Evolutionary conservation across 2,888 invertebrate genomes (phyloP).

Genomic region (Drosophila colorata): DNA sequence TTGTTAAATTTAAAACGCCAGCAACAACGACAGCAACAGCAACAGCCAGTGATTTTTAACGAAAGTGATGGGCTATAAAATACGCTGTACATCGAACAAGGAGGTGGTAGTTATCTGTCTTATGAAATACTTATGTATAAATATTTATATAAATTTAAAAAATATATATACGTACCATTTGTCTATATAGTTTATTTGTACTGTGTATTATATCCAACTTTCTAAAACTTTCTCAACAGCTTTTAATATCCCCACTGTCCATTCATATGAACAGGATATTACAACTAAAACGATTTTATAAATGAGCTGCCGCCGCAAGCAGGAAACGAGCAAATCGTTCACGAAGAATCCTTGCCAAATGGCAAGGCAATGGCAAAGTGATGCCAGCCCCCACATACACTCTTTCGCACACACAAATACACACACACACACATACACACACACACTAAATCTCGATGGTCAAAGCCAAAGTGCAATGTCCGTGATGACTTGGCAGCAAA

Average conservation of each 20-base stretch:
- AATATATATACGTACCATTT: no score
- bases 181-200: no score
- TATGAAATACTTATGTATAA: no score
- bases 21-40: constrained; percentile 28
- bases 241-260: neutral
- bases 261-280: constrained; percentile 19
- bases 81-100: neutral
- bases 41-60: neutral
- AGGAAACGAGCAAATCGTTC: constrained; percentile 69
- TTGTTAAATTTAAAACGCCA: constrained; percentile 64
- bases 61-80: neutral
- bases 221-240: neutral
- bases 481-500: constrained; percentile 72
- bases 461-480: constrained; percentile 79
- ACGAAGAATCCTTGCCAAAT: constrained; percentile 61
- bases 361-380: constrained; percentile 33
- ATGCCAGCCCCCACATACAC: constrained; percentile 8
- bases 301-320: constrained; percentile 62
- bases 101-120: no score
- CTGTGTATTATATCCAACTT: neutral
- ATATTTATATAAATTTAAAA: no score
- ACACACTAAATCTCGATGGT: constrained; percentile 61
- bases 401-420: neutral
- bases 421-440: neutral
- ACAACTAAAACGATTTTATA: constrained; percentile 52